Conservation (phyloP, 2,797 vertebrate genomes). For the Oreochromis grahami region DNA sequence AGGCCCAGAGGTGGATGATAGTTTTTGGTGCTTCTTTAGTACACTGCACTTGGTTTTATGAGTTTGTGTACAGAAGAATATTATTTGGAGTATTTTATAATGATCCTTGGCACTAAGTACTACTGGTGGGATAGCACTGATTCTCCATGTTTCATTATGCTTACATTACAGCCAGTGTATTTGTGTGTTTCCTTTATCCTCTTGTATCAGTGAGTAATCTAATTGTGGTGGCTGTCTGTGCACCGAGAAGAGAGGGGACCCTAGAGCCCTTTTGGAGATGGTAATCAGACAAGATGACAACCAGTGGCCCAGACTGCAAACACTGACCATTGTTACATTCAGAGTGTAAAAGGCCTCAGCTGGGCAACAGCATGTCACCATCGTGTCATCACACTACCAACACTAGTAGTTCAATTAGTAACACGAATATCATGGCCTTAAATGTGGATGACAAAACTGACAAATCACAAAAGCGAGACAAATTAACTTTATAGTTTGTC, state of each 20-base stretch:
- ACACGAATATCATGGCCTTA: background rate
- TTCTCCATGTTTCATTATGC: conserved; percentile 5
- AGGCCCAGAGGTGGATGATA: background rate
- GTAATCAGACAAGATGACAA: conserved; percentile 63
- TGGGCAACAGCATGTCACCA: conserved; percentile 18
- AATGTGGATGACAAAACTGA: background rate
- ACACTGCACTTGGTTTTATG: background rate
- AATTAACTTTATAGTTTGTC: background rate
- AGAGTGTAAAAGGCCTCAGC: conserved; percentile 25
- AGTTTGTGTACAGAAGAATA: background rate
- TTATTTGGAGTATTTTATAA: background rate
- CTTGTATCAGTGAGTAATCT: conserved; percentile 40
- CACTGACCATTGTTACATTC: conserved; percentile 39
- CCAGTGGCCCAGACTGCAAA: conserved; percentile 47
- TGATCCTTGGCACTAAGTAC: background rate
- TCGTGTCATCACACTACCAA: background rate
- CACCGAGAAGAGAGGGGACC: conserved; percentile 40
- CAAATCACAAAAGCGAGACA: background rate
- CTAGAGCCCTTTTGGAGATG: conserved; percentile 55
- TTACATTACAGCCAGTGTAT: background rate
- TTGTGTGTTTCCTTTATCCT: conserved; percentile 10
- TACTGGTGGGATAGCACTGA: background rate
- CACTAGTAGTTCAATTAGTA: background rate
- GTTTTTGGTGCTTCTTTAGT: background rate
- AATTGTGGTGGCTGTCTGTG: conserved; percentile 44